Conservation (phyloP, 1,140 invertebrate genomes). For the Heliconius eleuchia region DNA sequence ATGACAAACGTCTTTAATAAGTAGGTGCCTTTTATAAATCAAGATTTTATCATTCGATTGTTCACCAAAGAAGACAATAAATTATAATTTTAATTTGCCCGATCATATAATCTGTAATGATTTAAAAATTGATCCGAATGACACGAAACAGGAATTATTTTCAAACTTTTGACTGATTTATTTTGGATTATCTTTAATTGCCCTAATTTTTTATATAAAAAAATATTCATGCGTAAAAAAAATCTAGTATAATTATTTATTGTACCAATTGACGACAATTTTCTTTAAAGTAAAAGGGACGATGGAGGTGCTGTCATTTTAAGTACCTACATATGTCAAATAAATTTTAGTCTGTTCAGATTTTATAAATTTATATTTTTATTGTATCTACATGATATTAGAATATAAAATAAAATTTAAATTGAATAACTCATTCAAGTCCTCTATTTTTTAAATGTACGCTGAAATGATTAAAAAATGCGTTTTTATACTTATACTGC, state of each 20-base stretch:
- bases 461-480: not conserved
- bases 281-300: not conserved
- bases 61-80: too few relatives aligned
- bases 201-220: too few relatives aligned
- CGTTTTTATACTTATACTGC: not conserved
- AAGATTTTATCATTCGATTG: too few relatives aligned
- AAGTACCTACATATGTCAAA: not conserved
- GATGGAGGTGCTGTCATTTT: not conserved
- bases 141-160: too few relatives aligned
- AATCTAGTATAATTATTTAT: not conserved
- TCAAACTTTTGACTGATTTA: too few relatives aligned
- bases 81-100: too few relatives aligned
- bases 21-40: too few relatives aligned
- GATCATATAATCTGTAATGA: too few relatives aligned
- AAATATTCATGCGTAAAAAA: not conserved
- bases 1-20: too few relatives aligned
- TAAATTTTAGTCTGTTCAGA: not conserved
- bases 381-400: not conserved
- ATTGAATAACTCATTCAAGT: not conserved
- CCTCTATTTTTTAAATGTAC: not conserved
- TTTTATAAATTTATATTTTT: not conserved
- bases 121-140: too few relatives aligned
- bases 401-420: not conserved
- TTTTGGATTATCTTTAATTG: too few relatives aligned
- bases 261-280: not conserved